Base-by-base conservation (phyloP, 2,113 vertebrate species). In the Gnathonemus longibarbis region DNA sequence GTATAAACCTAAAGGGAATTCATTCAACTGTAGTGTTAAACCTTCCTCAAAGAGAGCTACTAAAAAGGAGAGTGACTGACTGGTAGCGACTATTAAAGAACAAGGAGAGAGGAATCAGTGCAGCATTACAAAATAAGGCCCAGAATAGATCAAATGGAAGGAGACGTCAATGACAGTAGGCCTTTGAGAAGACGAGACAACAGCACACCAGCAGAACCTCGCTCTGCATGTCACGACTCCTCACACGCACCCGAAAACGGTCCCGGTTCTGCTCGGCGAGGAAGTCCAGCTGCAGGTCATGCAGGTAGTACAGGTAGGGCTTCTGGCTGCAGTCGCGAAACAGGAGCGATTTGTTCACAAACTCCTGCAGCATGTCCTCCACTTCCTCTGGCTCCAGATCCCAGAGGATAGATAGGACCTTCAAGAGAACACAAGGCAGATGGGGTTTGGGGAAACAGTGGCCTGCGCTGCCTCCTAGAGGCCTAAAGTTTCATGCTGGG, bases 251-350 rank as follows among this genome's bases (percentile, higher is more conserved):
- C 95, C 96, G 95, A 27, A 99, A 93, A 88, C 97, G 96, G 39
- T 90, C 92, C 87, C 94, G 95, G 93, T 99, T 98, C 92, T 98
- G 97, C 94, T 99, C 98, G 46, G 94, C 95, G 88, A 99, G 97
- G 89, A 99, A 99, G 95, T 99, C 98, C 90, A 99, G 95, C 90
- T 99, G 98, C 42, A 99, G 97, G 93, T 99, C 98, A 39, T 99
- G 98, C 92, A 99, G 96, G 94, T 98, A 99, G 94, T 99, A 99
- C 89, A 94, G 95, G 92, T 97, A 96, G 0, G 97, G 98, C 74
- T 96, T 97, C 91, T 95, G 96, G 92, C 99, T 96, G 66, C 94
- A 96, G 94, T 99, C 98, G 92, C 97, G 96, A 91, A 97, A 99
- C 87, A 99, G 94, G 0, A 99, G 95, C 0, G 98, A 99, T 91